These are phyloP conservation scores for Gallinago paraguaiae DNA, from an alignment of 2,113 vertebrate genomes.

Conservation along the genomic window DNA sequence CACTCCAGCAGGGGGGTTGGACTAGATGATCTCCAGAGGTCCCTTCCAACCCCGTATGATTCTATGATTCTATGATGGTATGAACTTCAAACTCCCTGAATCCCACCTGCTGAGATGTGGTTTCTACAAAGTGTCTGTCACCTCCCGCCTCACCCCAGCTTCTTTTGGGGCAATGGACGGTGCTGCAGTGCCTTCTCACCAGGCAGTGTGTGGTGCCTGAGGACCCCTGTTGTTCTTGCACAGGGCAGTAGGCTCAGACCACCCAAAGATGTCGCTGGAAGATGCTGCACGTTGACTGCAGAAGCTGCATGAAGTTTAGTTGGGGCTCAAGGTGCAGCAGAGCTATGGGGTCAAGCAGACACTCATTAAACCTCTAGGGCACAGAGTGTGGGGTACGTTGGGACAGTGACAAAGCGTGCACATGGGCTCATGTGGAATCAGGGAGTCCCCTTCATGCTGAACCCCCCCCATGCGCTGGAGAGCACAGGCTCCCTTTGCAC, in stretches of 20 bases:
- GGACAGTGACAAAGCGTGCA: not conserved
- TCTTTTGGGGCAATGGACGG: accelerated
- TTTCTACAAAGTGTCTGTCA: not conserved
- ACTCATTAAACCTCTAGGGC: not conserved
- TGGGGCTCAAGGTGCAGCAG: not conserved
- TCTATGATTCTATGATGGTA: too few species aligned
- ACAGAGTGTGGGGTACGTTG: not conserved
- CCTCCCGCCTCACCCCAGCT: accelerated
- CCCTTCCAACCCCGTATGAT: too few species aligned
- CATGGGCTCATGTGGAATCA: not conserved
- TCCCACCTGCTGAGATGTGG: not conserved
- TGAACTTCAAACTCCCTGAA: not conserved
- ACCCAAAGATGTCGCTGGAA: not conserved
- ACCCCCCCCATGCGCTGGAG: accelerated
- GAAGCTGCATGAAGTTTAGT: not conserved
- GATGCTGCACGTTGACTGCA: not conserved
- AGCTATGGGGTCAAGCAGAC: not conserved
- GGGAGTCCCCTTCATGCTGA: not conserved
- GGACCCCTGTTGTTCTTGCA: not conserved
- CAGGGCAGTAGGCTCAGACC: not conserved
- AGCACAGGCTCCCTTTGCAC: not conserved
- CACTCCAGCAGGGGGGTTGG: too few species aligned
- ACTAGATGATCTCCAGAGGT: too few species aligned
- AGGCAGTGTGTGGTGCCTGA: not conserved
- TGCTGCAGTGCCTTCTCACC: not conserved